Evolutionary conservation across 2,888 invertebrate species (phyloP).

Genomic region (Pollenia griseotomentosa): DNA sequence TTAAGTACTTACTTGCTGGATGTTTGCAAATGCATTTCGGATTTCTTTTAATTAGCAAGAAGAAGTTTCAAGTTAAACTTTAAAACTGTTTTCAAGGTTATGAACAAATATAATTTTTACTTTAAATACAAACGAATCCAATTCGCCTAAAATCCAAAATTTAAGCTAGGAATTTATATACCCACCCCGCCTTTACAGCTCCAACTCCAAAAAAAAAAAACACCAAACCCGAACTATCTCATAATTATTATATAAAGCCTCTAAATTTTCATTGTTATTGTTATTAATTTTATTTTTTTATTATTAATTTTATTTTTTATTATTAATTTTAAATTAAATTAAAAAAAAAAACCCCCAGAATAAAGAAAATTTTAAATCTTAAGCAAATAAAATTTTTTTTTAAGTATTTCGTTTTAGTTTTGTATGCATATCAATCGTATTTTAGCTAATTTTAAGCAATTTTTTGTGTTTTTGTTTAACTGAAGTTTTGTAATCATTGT

Average conservation of each 20-base stretch:
- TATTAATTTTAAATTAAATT: constrained; percentile 28
- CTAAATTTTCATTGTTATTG: constrained; percentile 60
- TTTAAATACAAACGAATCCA: constrained; percentile 27
- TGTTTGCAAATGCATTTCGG: not conserved
- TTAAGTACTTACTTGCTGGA: constrained; percentile 22
- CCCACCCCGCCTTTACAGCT: constrained; percentile 46
- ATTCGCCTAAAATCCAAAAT: constrained; percentile 52
- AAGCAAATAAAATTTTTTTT: constrained; percentile 18
- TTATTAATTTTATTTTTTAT: constrained; percentile 13
- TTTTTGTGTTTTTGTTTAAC: constrained; percentile 41
- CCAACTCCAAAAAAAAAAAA: constrained; percentile 10
- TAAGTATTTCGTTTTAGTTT: constrained; percentile 47
- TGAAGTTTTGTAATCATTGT: constrained; percentile 38
- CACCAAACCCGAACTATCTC: constrained; percentile 54
- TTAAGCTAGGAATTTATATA: constrained; percentile 30
- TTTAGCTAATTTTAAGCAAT: constrained; percentile 45
- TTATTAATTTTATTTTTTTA: constrained; percentile 58
- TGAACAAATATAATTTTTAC: constrained; percentile 21
- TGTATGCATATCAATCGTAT: constrained; percentile 29
- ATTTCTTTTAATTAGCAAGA: not conserved
- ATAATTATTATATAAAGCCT: constrained; percentile 2
- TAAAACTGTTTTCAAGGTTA: not conserved
- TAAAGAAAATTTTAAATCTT: not conserved
- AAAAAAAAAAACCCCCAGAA: not conserved
- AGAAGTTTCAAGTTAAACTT: not conserved